These are phyloP conservation scores for Drosophila sordidapex DNA, from an alignment of 2,888 invertebrate genomes.

Conservation along the genomic window DNA sequence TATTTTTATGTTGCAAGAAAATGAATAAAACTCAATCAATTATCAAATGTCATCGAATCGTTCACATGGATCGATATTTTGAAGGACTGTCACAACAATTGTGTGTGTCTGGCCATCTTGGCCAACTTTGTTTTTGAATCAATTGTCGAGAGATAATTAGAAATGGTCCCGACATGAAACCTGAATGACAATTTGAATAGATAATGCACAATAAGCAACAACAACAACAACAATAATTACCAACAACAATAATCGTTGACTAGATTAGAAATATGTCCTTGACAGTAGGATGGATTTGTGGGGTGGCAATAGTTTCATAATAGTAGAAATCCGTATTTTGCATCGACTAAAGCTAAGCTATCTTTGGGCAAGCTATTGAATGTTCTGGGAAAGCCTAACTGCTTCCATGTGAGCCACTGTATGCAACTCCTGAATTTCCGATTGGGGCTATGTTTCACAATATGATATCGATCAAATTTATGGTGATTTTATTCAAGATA, in stretches of 20 bases:
- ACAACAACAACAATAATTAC: not conserved
- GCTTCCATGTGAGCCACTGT: not conserved
- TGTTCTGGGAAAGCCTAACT: not conserved
- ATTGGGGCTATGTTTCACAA: not conserved
- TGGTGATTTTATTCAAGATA: not conserved
- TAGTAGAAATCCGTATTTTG: not conserved
- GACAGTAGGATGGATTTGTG: conserved; percentile 4
- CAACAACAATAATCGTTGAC: not conserved
- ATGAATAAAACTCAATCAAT: not conserved
- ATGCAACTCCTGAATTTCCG: not conserved
- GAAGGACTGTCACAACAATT: not conserved
- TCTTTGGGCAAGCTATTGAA: not conserved
- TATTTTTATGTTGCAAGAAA: not conserved
- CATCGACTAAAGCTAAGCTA: not conserved
- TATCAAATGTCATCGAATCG: not conserved
- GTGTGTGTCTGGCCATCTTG: not conserved
- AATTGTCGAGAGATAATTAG: not conserved
- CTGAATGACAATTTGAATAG: not conserved
- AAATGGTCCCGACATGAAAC: not conserved
- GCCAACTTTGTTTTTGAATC: not conserved
- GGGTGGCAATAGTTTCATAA: not conserved
- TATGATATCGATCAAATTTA: not conserved
- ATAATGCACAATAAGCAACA: not conserved
- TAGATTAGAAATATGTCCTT: not conserved
- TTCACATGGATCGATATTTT: not conserved